Conservation (phyloP, 2,113 vertebrate species). For the Tachycineta bicolor region DNA sequence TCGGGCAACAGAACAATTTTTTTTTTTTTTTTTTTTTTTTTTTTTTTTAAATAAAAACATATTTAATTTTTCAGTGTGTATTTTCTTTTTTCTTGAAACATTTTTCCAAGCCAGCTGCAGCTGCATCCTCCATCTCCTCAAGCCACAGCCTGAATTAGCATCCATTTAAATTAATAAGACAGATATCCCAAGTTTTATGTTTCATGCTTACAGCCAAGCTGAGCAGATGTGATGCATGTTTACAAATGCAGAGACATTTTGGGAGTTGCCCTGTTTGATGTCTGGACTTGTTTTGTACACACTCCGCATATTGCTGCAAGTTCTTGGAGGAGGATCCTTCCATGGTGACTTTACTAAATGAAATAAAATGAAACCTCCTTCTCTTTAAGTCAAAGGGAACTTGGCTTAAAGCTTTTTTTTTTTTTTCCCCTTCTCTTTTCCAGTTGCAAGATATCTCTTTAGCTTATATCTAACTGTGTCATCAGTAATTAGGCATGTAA, state of each 20-base stretch:
- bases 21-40: not conserved
- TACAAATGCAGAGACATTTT: slow-evolving; percentile 51
- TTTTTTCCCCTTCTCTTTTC: not conserved
- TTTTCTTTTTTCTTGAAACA: not conserved
- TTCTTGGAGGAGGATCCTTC: slow-evolving; percentile 25
- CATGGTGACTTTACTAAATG: not conserved
- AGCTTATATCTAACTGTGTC: slow-evolving; percentile 38
- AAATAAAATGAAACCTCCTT: slow-evolving; percentile 16
- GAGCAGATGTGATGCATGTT: slow-evolving; percentile 52
- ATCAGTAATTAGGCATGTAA: slow-evolving; percentile 59
- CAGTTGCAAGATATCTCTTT: slow-evolving; percentile 19
- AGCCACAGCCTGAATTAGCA: slow-evolving; percentile 16
- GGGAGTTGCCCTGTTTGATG: slow-evolving; percentile 55
- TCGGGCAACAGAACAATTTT: not conserved
- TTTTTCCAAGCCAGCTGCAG: slow-evolving; percentile 7
- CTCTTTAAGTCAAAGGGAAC: slow-evolving; percentile 14
- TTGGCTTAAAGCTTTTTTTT: not conserved
- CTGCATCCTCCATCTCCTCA: not conserved
- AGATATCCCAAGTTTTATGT: slow-evolving; percentile 35
- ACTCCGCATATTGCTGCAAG: not conserved
- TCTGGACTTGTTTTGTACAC: slow-evolving; percentile 57
- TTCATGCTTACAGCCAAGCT: slow-evolving; percentile 24
- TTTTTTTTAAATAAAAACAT: not conserved
- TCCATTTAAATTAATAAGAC: slow-evolving; percentile 9
- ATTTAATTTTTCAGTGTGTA: not conserved